Base-by-base conservation (phyloP, 2,113 vertebrate species). In the Xyrauchen texanus region DNA sequence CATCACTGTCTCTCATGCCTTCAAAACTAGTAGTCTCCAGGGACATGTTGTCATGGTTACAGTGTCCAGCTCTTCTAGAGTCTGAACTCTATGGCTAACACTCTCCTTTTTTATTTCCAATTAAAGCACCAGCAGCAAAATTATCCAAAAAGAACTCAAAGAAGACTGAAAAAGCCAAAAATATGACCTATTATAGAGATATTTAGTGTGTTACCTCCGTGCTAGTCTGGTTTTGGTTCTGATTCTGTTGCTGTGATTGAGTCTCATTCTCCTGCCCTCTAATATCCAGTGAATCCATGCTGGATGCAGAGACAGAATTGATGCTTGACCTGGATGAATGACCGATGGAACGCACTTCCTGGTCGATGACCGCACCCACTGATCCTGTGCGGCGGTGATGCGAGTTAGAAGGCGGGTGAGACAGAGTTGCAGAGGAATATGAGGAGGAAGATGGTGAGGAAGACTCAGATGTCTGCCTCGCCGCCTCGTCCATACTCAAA, bases 401-500 rank as follows among this genome's bases (percentile, higher is more conserved):
- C 57, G 95, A 88, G 15, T 92, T 96, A 0, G 87, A 88, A 0
- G 88, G 88, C 3, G 89, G 87, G 12, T 89, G 86, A 49, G 89
- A 84, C 4, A 86, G 90, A 45, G 80, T 92, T n/a, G 84, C 88
- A 90, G 89, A 84, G 88, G 96, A 82, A 77, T 84, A 90, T 34
- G 72, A 72, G 9, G 72, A 72, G 9, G 90, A 89, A 0, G 90
- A 85, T 0, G 87, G 86, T 75, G 92, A 82, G 16, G 95, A 91
- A 42, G 89, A 83, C 0, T 95, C 90, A 5, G 95, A 96, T 5
- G 91, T 95, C 73, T 99, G 96, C 11, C 95, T 95, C 0, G 97
- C 98, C 1, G 97, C 98, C 83, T 99, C 96, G n/a, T 99, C 97
- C 97, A 99, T 99, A 88, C 97, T 99, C 86, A 97, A 85, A 1